These are phyloP conservation scores for Myrmecophaga tridactyla DNA, from an alignment of 2,113 vertebrate species.

Conservation along the genomic window DNA sequence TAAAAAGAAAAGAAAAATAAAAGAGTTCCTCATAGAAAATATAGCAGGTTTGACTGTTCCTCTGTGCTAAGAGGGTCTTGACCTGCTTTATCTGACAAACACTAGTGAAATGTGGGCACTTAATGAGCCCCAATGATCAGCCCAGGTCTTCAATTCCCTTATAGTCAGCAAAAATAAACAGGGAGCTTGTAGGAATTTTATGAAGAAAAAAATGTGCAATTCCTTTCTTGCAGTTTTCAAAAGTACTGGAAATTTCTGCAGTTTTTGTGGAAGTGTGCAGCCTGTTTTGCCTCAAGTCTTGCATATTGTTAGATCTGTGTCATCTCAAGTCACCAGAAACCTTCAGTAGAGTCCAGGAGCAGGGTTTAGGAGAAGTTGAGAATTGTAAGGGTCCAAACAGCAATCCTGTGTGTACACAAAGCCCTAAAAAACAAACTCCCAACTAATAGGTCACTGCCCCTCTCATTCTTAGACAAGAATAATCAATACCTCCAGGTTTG, in stretches of 20 bases:
- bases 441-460: neutral
- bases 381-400: neutral
- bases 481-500: conserved; percentile 47
- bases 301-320: neutral
- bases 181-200: neutral
- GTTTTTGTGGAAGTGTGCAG: neutral
- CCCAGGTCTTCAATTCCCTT: neutral
- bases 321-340: neutral
- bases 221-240: neutral
- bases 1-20: too few species aligned
- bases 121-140: neutral
- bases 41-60: neutral
- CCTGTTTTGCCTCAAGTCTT: neutral
- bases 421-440: neutral
- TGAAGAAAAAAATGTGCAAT: neutral
- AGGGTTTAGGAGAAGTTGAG: neutral
- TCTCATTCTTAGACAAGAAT: conserved; percentile 29
- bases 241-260: neutral
- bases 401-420: neutral
- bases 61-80: neutral
- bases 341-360: neutral
- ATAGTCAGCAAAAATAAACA: neutral
- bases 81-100: neutral
- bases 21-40: neutral
- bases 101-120: neutral